phyloP scores from a whole-genome alignment of 1,140 invertebrate species.

The Leptonema lineaticorne region DNA sequence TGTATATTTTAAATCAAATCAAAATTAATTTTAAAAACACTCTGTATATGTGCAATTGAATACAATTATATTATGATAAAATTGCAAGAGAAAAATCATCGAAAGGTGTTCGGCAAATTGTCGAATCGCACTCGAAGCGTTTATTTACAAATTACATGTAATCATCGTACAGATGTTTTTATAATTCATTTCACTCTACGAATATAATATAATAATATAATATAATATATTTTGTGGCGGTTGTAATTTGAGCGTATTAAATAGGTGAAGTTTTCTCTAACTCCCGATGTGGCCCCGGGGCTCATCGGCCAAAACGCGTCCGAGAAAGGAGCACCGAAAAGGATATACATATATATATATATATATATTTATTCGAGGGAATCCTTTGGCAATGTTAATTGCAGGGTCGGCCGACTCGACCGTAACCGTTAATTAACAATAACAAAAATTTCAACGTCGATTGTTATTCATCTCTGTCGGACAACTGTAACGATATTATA shows the following conservation, averaged over 20 bases:
- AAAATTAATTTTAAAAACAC: no score
- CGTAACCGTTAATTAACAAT: constrained; percentile 38
- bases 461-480: constrained; percentile 31
- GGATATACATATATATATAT: no score
- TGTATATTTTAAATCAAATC: no score
- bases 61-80: not conserved
- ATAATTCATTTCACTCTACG: constrained; percentile 4
- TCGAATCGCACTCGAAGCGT: not conserved
- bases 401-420: constrained; percentile 30
- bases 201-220: no score
- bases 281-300: constrained; percentile 37
- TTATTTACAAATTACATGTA: constrained; percentile 15
- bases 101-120: constrained; percentile 10
- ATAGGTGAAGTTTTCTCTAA: constrained; percentile 37
- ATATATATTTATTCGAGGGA: no score
- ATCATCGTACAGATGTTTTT: constrained; percentile 26
- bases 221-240: not conserved
- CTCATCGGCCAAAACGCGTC: constrained; percentile 15
- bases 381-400: constrained; percentile 37
- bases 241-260: constrained; percentile 38
- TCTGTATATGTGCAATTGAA: no score
- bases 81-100: not conserved
- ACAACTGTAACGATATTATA: constrained; percentile 2
- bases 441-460: constrained; percentile 30
- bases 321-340: constrained; percentile 32